Percentiles rank a stretch among this genome's conserved stretches.
phyloP scores from a whole-genome alignment of 1,140 invertebrate genomes.

The Spodoptera litura region DNA sequence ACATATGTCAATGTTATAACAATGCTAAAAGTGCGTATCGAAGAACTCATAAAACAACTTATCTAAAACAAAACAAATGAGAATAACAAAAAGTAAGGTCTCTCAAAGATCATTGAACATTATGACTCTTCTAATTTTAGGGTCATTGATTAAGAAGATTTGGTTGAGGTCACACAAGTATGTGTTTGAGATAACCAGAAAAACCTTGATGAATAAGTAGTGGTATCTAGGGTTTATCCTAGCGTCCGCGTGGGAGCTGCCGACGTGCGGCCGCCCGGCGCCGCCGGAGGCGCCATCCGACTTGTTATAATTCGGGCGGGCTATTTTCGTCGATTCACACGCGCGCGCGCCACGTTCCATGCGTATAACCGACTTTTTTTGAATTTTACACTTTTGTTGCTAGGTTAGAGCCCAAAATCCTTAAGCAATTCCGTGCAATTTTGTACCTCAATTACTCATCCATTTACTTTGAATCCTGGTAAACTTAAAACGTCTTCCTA shows the following conservation, averaged over 20 bases:
- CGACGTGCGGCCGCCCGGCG: slow-evolving; percentile 72
- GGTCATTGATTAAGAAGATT: not conserved
- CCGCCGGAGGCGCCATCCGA: slow-evolving; percentile 78
- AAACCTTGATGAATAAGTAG: slow-evolving; percentile 27
- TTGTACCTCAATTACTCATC: not conserved
- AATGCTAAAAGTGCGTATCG: not conserved
- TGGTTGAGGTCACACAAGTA: slow-evolving; percentile 1
- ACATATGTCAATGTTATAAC: slow-evolving; percentile 3
- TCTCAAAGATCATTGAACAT: not conserved
- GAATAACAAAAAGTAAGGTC: not conserved
- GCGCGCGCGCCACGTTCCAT: slow-evolving; percentile 63
- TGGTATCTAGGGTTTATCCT: slow-evolving; percentile 48
- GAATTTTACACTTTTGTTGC: slow-evolving; percentile 59
- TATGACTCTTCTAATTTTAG: not conserved
- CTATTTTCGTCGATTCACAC: slow-evolving; percentile 82
- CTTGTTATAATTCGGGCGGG: slow-evolving; percentile 81
- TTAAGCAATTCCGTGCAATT: not conserved
- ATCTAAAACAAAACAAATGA: not conserved
- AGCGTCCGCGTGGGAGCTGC: slow-evolving; percentile 61
- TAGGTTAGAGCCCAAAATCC: slow-evolving; percentile 42
- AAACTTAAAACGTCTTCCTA: not conserved
- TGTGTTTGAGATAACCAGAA: slow-evolving; percentile 16
- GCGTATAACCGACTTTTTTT: slow-evolving; percentile 70
- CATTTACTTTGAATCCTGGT: slow-evolving; percentile 9
- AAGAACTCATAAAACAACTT: not conserved